Evolutionary conservation across 2,888 invertebrate genomes (phyloP).

Genomic region (Tenthredo scrophulariae): DNA sequence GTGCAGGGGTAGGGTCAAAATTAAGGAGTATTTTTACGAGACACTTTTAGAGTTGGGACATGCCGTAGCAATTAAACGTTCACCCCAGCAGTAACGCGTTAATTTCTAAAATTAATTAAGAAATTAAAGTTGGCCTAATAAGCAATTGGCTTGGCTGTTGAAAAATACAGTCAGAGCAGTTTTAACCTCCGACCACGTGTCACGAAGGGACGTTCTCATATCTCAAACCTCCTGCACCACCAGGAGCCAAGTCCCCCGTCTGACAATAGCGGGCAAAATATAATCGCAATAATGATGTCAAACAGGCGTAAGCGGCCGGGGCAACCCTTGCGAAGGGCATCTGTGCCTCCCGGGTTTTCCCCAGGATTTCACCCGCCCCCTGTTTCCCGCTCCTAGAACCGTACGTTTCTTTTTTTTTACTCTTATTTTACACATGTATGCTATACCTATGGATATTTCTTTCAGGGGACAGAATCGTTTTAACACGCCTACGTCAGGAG

Average conservation of each 20-base stretch:
- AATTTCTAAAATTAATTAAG: constrained; percentile 74
- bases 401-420: constrained; percentile 64
- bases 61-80: constrained; percentile 67
- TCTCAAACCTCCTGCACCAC: constrained; percentile 38
- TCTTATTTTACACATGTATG: neutral
- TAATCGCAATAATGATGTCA: constrained; percentile 74
- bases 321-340: constrained; percentile 65
- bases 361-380: constrained; percentile 55
- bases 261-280: constrained; percentile 48
- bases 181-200: constrained; percentile 33
- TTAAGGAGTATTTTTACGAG: constrained; percentile 65
- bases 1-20: constrained; percentile 56
- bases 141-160: constrained; percentile 19
- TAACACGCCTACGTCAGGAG: constrained; percentile 71
- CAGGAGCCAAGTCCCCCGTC: neutral
- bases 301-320: constrained; percentile 67
- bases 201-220: constrained; percentile 30
- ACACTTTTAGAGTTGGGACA: constrained; percentile 66
- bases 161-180: neutral
- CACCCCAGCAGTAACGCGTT: constrained; percentile 64
- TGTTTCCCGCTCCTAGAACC: constrained; percentile 50
- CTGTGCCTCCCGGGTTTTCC: constrained; percentile 56
- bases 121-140: constrained; percentile 62
- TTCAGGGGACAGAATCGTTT: constrained; percentile 64
- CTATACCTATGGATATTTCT: constrained; percentile 7